Base-by-base conservation (phyloP, 2,888 invertebrate species). In the Agrochola circellaris region DNA sequence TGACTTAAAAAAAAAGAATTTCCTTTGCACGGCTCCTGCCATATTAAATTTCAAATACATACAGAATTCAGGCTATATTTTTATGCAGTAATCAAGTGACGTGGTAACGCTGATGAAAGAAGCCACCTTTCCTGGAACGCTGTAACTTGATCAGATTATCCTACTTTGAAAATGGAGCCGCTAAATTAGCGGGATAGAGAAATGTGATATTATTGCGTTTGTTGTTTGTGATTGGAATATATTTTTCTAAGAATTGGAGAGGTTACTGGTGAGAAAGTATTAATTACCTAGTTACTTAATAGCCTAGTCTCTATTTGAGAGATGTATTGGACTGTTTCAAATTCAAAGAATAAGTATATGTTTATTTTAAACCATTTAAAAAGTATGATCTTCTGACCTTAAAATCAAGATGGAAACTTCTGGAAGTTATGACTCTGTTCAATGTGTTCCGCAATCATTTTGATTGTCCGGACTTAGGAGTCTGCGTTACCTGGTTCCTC, bases 101-200 rank as follows among this genome's bases (percentile, higher is more conserved):
- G 77, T 67, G 67, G 87, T 78, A 84, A 82, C 68, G 62, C 68
- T 87, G 81, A 87, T 87, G 83, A 85, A 87, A 87, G 86, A 83
- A 87, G 86, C 88, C 86, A 69, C 61, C 60, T 78, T 73, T 69
- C 64, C 70, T 77, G 72, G 62, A 51, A 58, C 38, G 74, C 76
- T 68, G 67, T 67, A 51, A 78, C 74, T 76, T 87, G 81, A 87
- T 87, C 83, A 76, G 86, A 87, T 87, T 78, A 87, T 70, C 73
- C 68, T 75, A 65, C 77, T 83, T 81, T 75, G 56, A 56, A 80
- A 73, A 60, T 68, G 62, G 71, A 70, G 87, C 85, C 23, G 5
- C 30, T 9, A 67, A 83, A 65, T 58, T 13, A 54, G 79, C 84
- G 87, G 45, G 1, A 23, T n/a, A 23, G 13, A 15, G 38, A 67